These are phyloP conservation scores for Cheilosia vernalis DNA, from an alignment of 2,888 invertebrate genomes.

Conservation along the genomic window DNA sequence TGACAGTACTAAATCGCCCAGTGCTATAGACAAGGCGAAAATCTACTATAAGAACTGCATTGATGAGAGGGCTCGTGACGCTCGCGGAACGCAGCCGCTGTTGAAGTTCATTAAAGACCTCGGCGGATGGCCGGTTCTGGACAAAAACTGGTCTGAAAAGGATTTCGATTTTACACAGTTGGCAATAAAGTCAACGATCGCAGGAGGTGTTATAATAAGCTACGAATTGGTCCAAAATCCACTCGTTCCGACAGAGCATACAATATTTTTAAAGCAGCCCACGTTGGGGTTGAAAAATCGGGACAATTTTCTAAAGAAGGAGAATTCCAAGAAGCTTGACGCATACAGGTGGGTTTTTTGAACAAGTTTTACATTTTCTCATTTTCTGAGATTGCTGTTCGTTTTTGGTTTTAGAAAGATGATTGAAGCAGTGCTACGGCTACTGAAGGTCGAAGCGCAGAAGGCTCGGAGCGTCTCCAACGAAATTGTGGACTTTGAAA, in stretches of 20 bases:
- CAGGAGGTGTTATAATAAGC: conserved; percentile 29
- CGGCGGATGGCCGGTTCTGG: conserved; percentile 71
- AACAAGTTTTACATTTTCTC: not conserved
- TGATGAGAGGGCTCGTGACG: conserved; percentile 21
- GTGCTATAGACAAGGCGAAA: conserved; percentile 64
- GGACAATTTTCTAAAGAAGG: conserved; percentile 58
- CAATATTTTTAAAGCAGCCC: conserved; percentile 46
- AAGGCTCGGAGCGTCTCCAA: conserved; percentile 57
- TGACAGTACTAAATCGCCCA: conserved; percentile 1
- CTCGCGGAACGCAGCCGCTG: conserved; percentile 46
- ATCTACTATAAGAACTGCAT: conserved; percentile 57
- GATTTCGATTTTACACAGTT: conserved; percentile 65
- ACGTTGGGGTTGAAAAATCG: conserved; percentile 57
- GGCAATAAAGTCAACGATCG: conserved; percentile 17
- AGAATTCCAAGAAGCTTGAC: conserved; percentile 52
- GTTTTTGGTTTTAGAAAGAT: conserved; percentile 81
- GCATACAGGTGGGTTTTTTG: conserved; percentile 57
- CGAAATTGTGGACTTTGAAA: conserved; percentile 76
- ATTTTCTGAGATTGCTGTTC: not conserved
- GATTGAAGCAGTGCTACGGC: conserved; percentile 42
- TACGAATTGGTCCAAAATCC: conserved; percentile 45
- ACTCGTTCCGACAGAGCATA: conserved; percentile 27
- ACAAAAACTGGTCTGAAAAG: conserved; percentile 52
- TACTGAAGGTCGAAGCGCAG: conserved; percentile 56
- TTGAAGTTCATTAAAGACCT: conserved; percentile 54